Percentiles rank a stretch among this genome's conserved stretches.
These are phyloP conservation scores for Scolopax rusticola DNA, from an alignment of 2,797 vertebrate species.

Conservation along the genomic window DNA sequence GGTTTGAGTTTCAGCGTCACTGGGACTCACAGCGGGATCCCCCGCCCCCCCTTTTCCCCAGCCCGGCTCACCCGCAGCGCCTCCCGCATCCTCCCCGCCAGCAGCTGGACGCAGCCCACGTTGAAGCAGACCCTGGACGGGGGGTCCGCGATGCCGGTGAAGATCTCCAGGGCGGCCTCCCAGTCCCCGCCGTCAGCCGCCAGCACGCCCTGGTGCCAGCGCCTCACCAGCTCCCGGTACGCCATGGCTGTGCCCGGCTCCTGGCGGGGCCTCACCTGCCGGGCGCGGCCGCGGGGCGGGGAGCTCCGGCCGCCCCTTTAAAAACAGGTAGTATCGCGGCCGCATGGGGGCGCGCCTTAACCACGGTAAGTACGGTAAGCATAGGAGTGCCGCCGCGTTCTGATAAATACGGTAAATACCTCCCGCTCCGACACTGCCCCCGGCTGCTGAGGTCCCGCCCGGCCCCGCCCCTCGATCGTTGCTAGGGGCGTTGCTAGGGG, in stretches of 20 bases:
- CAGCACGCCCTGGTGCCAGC: slow-evolving; percentile 85
- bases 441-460: background rate
- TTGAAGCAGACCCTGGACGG: slow-evolving; percentile 86
- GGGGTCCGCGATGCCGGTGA: slow-evolving; percentile 81
- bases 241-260: slow-evolving; percentile 70
- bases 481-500: background rate
- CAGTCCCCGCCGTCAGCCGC: slow-evolving; percentile 83
- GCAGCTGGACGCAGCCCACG: slow-evolving; percentile 82
- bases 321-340: background rate
- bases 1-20: rapidly evolving
- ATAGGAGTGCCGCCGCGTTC: rapidly evolving
- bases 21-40: background rate
- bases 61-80: slow-evolving; percentile 80
- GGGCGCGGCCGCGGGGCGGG: background rate
- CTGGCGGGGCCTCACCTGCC: background rate
- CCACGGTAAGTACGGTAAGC: background rate
- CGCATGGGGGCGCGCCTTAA: background rate
- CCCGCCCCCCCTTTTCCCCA: background rate
- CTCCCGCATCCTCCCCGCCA: slow-evolving; percentile 78
- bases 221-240: slow-evolving; percentile 84
- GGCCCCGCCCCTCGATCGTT: background rate
- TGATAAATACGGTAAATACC: rapidly evolving
- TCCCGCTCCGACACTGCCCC: background rate
- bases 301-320: background rate
- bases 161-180: slow-evolving; percentile 79